A percentile compares a stretch with the other conserved stretches of the same genome.
Evolutionary conservation across 1,140 invertebrate genomes (phyloP).

Genomic region (Euwallacea fornicatus): DNA sequence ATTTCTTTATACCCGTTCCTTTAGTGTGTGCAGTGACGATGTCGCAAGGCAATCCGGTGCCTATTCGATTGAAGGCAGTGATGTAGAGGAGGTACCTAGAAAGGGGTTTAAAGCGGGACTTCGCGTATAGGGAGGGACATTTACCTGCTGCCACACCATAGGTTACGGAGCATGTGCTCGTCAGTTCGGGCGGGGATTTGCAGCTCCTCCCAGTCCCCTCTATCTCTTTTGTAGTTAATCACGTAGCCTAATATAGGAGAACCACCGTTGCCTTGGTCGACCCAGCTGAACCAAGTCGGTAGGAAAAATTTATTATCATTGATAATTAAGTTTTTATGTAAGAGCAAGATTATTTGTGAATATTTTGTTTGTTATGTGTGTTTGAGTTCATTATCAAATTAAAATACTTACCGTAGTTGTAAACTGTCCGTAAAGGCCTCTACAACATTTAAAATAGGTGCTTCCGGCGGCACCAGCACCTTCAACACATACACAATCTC

Average conservation of each 20-base stretch:
- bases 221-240: constrained; percentile 85
- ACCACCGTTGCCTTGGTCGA: constrained; percentile 69
- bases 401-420: constrained; percentile 58
- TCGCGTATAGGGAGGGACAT: not conserved
- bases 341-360: not conserved
- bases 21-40: constrained; percentile 82
- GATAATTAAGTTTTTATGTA: not conserved
- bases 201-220: constrained; percentile 85
- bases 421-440: constrained; percentile 71
- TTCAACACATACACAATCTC: constrained; percentile 76
- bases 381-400: not conserved
- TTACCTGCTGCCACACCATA: constrained; percentile 80
- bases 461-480: constrained; percentile 69
- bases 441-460: constrained; percentile 66
- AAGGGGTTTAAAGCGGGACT: not conserved
- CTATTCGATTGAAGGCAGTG: constrained; percentile 86
- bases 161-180: constrained; percentile 73
- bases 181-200: constrained; percentile 77
- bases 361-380: not conserved
- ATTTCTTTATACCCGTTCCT: constrained; percentile 64
- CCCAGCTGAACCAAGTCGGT: constrained; percentile 36
- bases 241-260: constrained; percentile 78
- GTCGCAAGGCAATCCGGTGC: constrained; percentile 83
- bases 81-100: constrained; percentile 78
- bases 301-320: not conserved